Base-by-base conservation (phyloP, 2,797 vertebrate species). In the Dendrocincla fuliginosa region DNA sequence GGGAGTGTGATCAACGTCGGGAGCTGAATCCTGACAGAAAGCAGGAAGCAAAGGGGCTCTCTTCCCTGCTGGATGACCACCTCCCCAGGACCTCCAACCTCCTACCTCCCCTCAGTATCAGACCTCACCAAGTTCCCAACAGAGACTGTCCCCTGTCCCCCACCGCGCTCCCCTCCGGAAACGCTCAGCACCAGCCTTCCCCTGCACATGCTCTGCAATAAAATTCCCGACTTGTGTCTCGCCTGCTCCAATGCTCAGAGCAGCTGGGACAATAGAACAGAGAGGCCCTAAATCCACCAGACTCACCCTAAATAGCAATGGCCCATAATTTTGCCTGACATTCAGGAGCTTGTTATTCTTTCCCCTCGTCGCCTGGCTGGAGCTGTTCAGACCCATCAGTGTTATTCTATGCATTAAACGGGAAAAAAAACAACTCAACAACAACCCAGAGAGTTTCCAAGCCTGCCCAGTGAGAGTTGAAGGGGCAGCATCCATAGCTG, bases 311-410 rank as follows among this genome's bases (percentile, higher is more conserved):
- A 99, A 99, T 97, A 98, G 98, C 97, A 95, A 96, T 95, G 98
- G 98, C 98, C 98, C 98, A 98, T 99, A 98, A 99, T 99, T 98
- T 98, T 53, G 97, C 97, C 98, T 98, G 98, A 99, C 98, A 98
- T 98, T 98, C 98, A 97, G 97, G 98, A 99, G 99, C 99, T 98
- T 99, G 98, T 99, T 98, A 98, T 98, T 99, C 98, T 99, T 98
- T 98, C 98, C 98, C 97, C 97, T 98, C 97, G 98, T 98, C 97
- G 98, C 98, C 98, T 97, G 98, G 98, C 98, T 98, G 98, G 98
- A 99, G 98, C 98, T 98, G 98, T 97, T 98, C 98, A 98, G 98
- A 98, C 98, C 98, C 98, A 98, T 98, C 98, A 98, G 98, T 59
- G 98, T 98, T 98, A 98, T 98, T 84, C 84, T 81, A 76, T 91